A percentile compares a stretch with the other conserved stretches of the same genome.
These are phyloP conservation scores for Coranthus polyacanthus DNA, from an alignment of 2,797 vertebrate genomes.

Conservation along the genomic window DNA sequence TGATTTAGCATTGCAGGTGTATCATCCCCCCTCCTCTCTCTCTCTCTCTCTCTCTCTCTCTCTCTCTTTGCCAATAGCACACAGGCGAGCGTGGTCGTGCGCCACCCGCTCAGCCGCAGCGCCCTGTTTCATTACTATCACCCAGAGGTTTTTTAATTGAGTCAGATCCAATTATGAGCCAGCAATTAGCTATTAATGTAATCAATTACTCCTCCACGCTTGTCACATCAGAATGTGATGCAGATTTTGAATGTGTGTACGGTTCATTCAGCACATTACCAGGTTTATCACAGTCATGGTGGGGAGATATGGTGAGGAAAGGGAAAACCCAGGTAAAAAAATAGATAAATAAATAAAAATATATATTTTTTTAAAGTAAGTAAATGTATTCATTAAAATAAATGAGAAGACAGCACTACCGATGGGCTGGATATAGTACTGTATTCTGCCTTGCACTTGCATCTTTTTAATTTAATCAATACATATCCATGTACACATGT, in stretches of 20 bases:
- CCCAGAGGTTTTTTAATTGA: constrained; percentile 87
- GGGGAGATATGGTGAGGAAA: constrained; percentile 24
- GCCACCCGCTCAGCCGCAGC: constrained; percentile 62
- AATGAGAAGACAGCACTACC: background rate
- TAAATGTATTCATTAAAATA: constrained; percentile 4
- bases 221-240: constrained; percentile 85
- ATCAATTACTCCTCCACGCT: constrained; percentile 87
- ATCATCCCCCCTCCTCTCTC: constrained; percentile 56
- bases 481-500: too few relatives aligned
- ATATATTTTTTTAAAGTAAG: background rate
- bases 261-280: constrained; percentile 71
- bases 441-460: background rate
- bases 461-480: too few relatives aligned
- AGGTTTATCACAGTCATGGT: constrained; percentile 63
- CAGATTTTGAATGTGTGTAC: constrained; percentile 77
- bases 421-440: background rate
- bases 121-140: constrained; percentile 86
- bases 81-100: constrained; percentile 29
- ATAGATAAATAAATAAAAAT: background rate
- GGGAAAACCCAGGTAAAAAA: constrained; percentile 19
- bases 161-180: constrained; percentile 88
- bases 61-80: constrained; percentile 46
- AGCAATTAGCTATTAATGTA: constrained; percentile 89
- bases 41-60: constrained; percentile 16
- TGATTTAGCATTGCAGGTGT: constrained; percentile 89